Conservation (phyloP, 1,140 invertebrate species). For the Tetragnatha versicolor region DNA sequence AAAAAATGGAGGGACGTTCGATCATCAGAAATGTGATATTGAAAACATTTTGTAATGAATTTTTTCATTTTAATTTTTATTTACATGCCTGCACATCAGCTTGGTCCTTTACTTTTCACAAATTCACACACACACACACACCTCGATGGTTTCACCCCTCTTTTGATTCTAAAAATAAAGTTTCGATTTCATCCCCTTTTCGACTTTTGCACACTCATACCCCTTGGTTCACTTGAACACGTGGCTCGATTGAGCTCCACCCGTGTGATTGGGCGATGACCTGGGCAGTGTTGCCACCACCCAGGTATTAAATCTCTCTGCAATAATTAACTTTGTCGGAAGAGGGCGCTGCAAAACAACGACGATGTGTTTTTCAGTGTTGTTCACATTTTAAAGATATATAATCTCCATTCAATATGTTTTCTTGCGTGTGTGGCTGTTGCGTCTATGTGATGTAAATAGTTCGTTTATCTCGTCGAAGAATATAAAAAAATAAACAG, state of each 20-base stretch:
- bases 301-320: not conserved
- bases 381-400: slow-evolving; percentile 29
- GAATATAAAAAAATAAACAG: too few relatives aligned
- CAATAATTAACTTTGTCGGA: slow-evolving; percentile 30
- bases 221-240: too few relatives aligned
- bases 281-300: too few relatives aligned
- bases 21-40: too few relatives aligned
- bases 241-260: too few relatives aligned
- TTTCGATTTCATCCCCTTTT: not conserved
- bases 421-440: not conserved
- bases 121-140: not conserved
- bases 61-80: not conserved
- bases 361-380: slow-evolving; percentile 29
- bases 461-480: slow-evolving; percentile 15
- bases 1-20: too few relatives aligned
- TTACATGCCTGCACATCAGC: slow-evolving; percentile 2
- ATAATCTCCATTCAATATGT: slow-evolving; percentile 2
- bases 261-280: too few relatives aligned
- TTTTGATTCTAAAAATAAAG: not conserved
- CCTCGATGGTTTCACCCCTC: not conserved
- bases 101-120: not conserved
- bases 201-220: too few relatives aligned
- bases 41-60: not conserved
- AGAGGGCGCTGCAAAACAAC: slow-evolving; percentile 39
- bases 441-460: slow-evolving; percentile 38